Evolutionary conservation across 1,140 invertebrate genomes (phyloP), one percentile per base, ranked within the genome.

Genomic region (Drosophila murphyi): DNA sequence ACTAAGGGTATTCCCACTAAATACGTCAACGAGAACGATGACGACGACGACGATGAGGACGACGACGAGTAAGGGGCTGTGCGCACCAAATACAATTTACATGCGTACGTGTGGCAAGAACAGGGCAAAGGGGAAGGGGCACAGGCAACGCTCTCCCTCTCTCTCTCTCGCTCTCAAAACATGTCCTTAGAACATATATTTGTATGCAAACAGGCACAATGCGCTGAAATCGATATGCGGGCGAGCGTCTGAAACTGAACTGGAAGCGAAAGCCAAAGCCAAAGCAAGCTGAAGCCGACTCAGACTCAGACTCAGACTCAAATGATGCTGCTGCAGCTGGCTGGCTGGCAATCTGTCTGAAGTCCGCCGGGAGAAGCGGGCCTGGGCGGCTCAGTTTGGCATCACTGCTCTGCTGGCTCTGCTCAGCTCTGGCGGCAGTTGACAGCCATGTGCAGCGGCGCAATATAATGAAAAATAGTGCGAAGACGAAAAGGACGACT

Each of bases 171-270:
- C 20, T 20, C 20, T 20, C 20, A 20, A 20, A 72, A 76, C 83
- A 88, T 82, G 76, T 88, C 82, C 82, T 86, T 82, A 88, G 82
- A 83, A 86, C 88, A 86, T 86, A 86, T 86, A 86, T 86, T 86
- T 86, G 82, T 86, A 88, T 86, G 82, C 82, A 88, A 86, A 86
- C 79, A 73, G 79, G 77, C 81, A 86, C 79, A 86, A 86, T 86
- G 72, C 83, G 68, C 83, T 82, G 82, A 86, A 86, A 86, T 86
- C 82, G 82, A 86, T 86, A 86, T 86, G 82, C 82, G 82, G 82
- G 82, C 82, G 71, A 43, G 69, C 72, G 45, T 37, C 62, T 41
- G 41, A 47, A 45, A 39, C 37, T 39, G 37, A 39, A 39, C 7
- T 3, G 20, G 37, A 29, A 65, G 43, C 41, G 35, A 39, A 65